Base-by-base conservation (phyloP, 2,113 vertebrate genomes). In the Dasyurus viverrinus region DNA sequence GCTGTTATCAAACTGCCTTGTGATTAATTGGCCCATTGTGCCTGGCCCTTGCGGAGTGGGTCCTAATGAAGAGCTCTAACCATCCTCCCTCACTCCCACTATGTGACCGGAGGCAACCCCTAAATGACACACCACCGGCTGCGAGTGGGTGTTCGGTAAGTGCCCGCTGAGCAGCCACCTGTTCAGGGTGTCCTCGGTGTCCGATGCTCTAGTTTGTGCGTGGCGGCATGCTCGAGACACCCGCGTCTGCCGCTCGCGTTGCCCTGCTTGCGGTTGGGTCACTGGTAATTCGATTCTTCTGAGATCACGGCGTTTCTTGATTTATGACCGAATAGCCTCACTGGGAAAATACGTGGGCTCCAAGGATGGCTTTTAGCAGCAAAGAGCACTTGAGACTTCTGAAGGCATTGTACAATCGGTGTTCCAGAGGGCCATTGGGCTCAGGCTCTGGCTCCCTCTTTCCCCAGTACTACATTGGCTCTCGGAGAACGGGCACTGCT, bases 221-320 rank as follows among this genome's bases (percentile, higher is more conserved):
- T 1, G 36, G 30, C 36, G 8, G 68, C 7, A 36, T 0, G 16
- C n/a, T n/a, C 0, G 36, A n/a, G 14, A 19, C 36, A 7, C 36
- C 19, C 68, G n/a, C 1, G 19, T n/a, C 68, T 23, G 68, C 36
- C 27, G n/a, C 8, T 7, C 4, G 1, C 7, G 19, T 68, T 68
- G 60, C 57, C 57, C 30, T 19, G 36, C 60, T n/a, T 14, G 19
- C 4, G 9, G 1, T 42, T 84, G 36, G 68, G n/a, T 42, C n/a
- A 8, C 36, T 36, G 30, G 60, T 16, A 16, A n/a, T 76, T n/a
- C 6, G 36, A 76, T 68, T 36, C 68, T 84, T 42, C n/a, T 68
- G 60, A 36, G 60, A 36, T 68, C 60, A 68, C n/a, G 60, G 14
- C 30, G 12, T 30, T 68, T 36, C 60, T 68, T 36, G 30, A 68